Evolutionary conservation across 2,888 invertebrate genomes (phyloP).

Genomic region (Stegana nigrithorax): DNA sequence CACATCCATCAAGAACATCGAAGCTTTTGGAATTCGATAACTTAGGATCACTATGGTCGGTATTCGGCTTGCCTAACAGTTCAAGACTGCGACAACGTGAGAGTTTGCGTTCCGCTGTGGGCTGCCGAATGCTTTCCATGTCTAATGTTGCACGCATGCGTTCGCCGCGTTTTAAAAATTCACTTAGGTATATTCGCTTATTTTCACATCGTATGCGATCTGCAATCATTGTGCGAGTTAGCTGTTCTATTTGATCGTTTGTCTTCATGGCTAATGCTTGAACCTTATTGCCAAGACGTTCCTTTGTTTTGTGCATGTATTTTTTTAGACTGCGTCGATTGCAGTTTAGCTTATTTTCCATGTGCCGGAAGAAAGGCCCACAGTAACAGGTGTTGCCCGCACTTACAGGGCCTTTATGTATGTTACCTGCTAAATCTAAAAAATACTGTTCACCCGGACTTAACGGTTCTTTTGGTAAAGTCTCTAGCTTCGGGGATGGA

Average conservation of each 20-base stretch:
- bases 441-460: slow-evolving; percentile 93
- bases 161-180: slow-evolving; percentile 76
- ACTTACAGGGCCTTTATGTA: slow-evolving; percentile 95
- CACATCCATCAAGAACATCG: slow-evolving; percentile 66
- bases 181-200: slow-evolving; percentile 76
- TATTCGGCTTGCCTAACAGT: slow-evolving; percentile 69
- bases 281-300: slow-evolving; percentile 83
- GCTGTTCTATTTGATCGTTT: slow-evolving; percentile 77
- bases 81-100: slow-evolving; percentile 81
- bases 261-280: slow-evolving; percentile 81
- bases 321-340: slow-evolving; percentile 74
- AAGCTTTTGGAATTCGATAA: slow-evolving; percentile 70
- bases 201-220: slow-evolving; percentile 68
- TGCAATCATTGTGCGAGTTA: slow-evolving; percentile 71
- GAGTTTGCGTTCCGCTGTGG: slow-evolving; percentile 71
- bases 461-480: slow-evolving; percentile 86
- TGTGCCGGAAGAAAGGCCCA: slow-evolving; percentile 88
- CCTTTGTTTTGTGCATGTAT: slow-evolving; percentile 81
- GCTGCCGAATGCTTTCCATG: slow-evolving; percentile 65
- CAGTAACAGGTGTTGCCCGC: slow-evolving; percentile 94
- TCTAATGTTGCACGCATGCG: slow-evolving; percentile 73
- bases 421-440: slow-evolving; percentile 93
- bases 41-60: slow-evolving; percentile 37
- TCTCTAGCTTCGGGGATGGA: slow-evolving; percentile 86
- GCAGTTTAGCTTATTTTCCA: slow-evolving; percentile 85